phyloP scores from a whole-genome alignment of 2,888 invertebrate species.

The Shargacucullia verbasci region DNA sequence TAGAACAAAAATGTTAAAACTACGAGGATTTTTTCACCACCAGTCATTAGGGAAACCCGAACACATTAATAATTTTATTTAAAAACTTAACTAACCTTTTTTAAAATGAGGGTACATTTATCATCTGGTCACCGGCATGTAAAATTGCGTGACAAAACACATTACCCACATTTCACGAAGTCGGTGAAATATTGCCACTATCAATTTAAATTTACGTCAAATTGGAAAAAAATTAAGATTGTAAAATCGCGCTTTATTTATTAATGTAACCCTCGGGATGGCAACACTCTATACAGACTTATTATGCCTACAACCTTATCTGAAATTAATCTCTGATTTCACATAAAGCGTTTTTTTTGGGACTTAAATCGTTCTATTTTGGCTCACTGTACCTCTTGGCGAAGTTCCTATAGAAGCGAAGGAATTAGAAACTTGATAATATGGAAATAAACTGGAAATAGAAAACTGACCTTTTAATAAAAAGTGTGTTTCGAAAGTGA shows the following conservation, averaged over 20 bases:
- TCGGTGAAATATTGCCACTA: constrained; percentile 32
- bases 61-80: constrained; percentile 11
- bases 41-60: constrained; percentile 10
- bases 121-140: constrained; percentile 13
- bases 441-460: neutral
- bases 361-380: constrained; percentile 7
- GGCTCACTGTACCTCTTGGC: constrained; percentile 4
- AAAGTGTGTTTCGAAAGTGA: too few relatives aligned
- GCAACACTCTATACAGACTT: constrained; percentile 46
- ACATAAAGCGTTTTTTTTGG: constrained; percentile 48
- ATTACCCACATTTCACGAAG: constrained; percentile 40
- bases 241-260: constrained; percentile 58
- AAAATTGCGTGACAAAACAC: constrained; percentile 41
- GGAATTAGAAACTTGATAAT: constrained; percentile 1
- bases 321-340: constrained; percentile 63
- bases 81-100: constrained; percentile 23
- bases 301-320: constrained; percentile 61
- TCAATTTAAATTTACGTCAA: constrained; percentile 25
- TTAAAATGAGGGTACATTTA: constrained; percentile 29
- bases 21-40: too few relatives aligned
- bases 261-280: constrained; percentile 53
- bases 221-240: constrained; percentile 58
- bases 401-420: constrained; percentile 5
- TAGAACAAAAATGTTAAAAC: too few relatives aligned
- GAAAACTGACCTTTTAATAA: neutral